These are phyloP conservation scores for Tolmerus cingulatus DNA, from an alignment of 2,888 invertebrate species.

Conservation along the genomic window DNA sequence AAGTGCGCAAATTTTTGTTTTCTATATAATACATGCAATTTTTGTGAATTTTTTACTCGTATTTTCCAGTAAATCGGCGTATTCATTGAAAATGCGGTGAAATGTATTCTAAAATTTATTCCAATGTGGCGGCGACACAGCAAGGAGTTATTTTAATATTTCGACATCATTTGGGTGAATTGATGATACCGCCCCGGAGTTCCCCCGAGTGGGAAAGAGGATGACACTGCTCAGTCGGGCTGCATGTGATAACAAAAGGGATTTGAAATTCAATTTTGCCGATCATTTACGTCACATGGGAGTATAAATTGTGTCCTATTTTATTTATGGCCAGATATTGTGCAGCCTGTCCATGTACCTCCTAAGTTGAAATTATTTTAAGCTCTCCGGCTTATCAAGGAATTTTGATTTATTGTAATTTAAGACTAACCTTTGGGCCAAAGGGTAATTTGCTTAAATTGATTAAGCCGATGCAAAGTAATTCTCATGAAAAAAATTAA, in stretches of 20 bases:
- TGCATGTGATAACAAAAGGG: neutral
- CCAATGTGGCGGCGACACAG: neutral
- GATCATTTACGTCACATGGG: neutral
- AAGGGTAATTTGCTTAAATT: neutral
- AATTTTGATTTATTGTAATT: neutral
- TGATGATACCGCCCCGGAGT: neutral
- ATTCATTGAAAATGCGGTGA: neutral
- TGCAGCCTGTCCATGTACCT: neutral
- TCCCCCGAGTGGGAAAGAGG: neutral
- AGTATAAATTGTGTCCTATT: neutral
- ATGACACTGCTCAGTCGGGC: neutral
- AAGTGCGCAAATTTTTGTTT: neutral
- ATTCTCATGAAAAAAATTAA: neutral
- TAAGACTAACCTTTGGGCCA: neutral
- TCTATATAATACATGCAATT: neutral
- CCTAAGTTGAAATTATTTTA: neutral
- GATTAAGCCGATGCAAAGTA: neutral
- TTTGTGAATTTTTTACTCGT: neutral
- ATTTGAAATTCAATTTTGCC: neutral
- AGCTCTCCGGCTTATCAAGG: neutral
- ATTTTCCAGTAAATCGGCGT: neutral
- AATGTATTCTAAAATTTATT: neutral
- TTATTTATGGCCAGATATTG: neutral
- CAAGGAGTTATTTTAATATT: neutral
- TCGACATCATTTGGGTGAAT: neutral